These are phyloP conservation scores for Agrilus biguttatus DNA, from an alignment of 2,888 invertebrate species.

Conservation along the genomic window DNA sequence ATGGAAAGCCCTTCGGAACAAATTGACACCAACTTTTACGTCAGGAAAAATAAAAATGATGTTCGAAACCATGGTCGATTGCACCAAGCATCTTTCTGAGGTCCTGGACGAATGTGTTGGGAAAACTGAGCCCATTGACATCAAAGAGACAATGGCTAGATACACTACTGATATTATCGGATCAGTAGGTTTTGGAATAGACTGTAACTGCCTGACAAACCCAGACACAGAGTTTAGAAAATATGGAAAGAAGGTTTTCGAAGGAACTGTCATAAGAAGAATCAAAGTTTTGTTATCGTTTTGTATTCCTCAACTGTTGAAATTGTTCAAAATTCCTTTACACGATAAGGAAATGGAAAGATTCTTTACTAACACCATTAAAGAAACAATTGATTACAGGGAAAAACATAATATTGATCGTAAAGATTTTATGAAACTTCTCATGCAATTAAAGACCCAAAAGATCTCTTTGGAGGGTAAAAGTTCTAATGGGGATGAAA, in stretches of 20 bases:
- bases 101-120: constrained; percentile 11
- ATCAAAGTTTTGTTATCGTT: neutral
- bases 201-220: constrained; percentile 36
- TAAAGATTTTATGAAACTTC: constrained; percentile 4
- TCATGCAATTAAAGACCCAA: constrained; percentile 1
- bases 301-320: too few relatives aligned
- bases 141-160: constrained; percentile 29
- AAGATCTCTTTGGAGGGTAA: neutral
- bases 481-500: too few relatives aligned
- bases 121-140: constrained; percentile 21
- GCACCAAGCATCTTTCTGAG: constrained; percentile 17
- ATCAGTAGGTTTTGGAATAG: constrained; percentile 39
- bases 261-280: constrained; percentile 1
- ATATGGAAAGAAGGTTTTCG: constrained; percentile 8
- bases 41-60: constrained; percentile 49
- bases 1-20: constrained; percentile 41
- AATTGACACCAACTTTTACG: constrained; percentile 49
- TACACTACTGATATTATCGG: constrained; percentile 37
- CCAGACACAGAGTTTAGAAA: constrained; percentile 31
- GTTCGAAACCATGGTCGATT: constrained; percentile 31
- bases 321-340: too few relatives aligned
- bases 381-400: constrained; percentile 1
- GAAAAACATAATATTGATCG: constrained; percentile 1
- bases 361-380: too few relatives aligned
- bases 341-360: too few relatives aligned